Base-by-base conservation (phyloP, 2,888 invertebrate genomes). In the Halictus ligatus region DNA sequence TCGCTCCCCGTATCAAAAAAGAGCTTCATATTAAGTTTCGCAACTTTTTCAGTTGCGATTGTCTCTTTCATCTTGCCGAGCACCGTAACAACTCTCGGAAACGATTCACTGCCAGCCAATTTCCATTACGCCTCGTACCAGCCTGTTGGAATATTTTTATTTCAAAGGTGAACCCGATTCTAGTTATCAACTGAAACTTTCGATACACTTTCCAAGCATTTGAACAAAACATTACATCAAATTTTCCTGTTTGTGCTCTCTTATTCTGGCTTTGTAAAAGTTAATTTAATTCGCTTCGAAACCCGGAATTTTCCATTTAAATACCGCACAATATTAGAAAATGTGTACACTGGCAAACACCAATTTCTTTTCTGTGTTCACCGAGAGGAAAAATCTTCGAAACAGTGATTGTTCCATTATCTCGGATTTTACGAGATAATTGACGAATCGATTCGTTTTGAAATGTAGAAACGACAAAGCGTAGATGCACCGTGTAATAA, bases 1-100 rank as follows among this genome's bases (percentile, higher is more conserved):
- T n/a, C 50, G 48, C 46, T 67, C 58, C 18, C 46, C 35, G n/a
- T 54, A 69, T 67, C 46, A 74, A 84, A 84, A 75, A 83, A 75
- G 43, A 6, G 4, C 18, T 73, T 48, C 35, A 3, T 74, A 84
- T 82, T 77, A 82, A 77, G 67, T 64, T 48, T 54, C 25, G 73
- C 54, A 29, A 82, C 25, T 48, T 48, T 43, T 46, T 15, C 2
- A 35, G 54, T 25, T 58, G 46, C n/a, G 73, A 82, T 77, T 67
- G 73, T 77, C 73, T 40, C 54, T 77, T 73, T 82, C 73, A 82
- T 77, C 54, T 82, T 69, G 5, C 35, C 5, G n/a, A 18, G 6
- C 48, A 54, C 29, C 50, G 75, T 40, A 77, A 73, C 46, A 48
- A 40, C 25, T 40, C 48, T 77, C 73, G 67, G 72, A n/a, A 71